Base-by-base conservation (phyloP, 2,797 vertebrate species). In the Sphenopsis melanotis region DNA sequence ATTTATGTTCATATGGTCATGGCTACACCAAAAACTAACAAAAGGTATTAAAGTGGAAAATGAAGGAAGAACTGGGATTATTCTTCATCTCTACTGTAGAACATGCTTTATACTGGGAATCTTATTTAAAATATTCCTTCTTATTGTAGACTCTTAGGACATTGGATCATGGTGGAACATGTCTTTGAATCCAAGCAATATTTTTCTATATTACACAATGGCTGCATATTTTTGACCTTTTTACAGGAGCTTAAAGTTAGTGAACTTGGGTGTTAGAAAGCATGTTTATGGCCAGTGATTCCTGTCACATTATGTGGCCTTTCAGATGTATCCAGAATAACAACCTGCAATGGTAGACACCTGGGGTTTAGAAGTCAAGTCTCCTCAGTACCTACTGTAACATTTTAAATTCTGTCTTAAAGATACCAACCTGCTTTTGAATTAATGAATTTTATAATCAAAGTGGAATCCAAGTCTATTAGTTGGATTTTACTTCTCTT, bases 141-240 rank as follows among this genome's bases (percentile, higher is more conserved):
- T 14, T 72, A 3, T 23, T 76, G 10, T 26, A 86, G 37, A 44
- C 11, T 63, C 2, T 9, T 37, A n/a, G 12, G 11, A 29, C 1
- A 11, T 12, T 7, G 3, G 30, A 22, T 20, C 6, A 12, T 46
- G 13, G 3, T 37, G 50, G 27, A 87, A 68, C n/a, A 29, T 17
- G 26, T 2, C 22, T 59, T 77, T 68, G 41, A 74, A 59, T 44
- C 29, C 26, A 66, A 63, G 27, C 1, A 1, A 41, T 55, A 21
- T 26, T 71, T 55, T 57, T 30, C 17, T 46, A 6, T 30, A 5
- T n/a, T 41, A 65, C 24, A 59, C 4, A 39, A 37, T 0, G 0
- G 10, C n/a, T 74, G 27, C 14, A 60, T 29, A 27, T 29, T 65
- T 78, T 60, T 79, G 1, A 29, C 18, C 12, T 44, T 82, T 59